Conservation (phyloP, 2,797 vertebrate genomes). For the Pipistrellus kuhlii region DNA sequence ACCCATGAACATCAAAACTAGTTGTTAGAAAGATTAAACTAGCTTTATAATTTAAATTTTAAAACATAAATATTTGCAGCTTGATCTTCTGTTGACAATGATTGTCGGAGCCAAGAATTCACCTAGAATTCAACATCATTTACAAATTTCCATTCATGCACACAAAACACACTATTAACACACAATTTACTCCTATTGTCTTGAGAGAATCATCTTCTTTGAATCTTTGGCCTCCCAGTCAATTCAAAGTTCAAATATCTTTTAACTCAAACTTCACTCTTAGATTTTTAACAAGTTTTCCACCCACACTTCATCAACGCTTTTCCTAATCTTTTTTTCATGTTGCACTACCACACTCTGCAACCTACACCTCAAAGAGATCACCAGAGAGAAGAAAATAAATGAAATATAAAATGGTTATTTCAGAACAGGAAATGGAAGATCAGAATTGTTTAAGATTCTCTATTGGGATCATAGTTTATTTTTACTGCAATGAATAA, state of each 20-base stretch:
- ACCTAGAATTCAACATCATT: constrained; percentile 86
- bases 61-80: constrained; percentile 90
- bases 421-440: constrained; percentile 49
- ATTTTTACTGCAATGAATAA: constrained; percentile 45
- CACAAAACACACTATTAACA: constrained; percentile 83
- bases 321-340: constrained; percentile 51
- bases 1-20: constrained; percentile 84
- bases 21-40: constrained; percentile 83
- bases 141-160: constrained; percentile 81
- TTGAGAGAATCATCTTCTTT: constrained; percentile 83
- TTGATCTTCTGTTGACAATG: constrained; percentile 89
- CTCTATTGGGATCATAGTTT: constrained; percentile 24
- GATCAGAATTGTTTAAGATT: constrained; percentile 50
- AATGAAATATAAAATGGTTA: constrained; percentile 44
- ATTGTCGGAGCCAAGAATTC: constrained; percentile 88
- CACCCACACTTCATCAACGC: constrained; percentile 61
- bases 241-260: constrained; percentile 71
- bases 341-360: constrained; percentile 62
- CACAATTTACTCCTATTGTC: constrained; percentile 82
- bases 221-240: constrained; percentile 89
- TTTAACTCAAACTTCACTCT: constrained; percentile 68
- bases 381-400: constrained; percentile 27
- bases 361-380: constrained; percentile 64
- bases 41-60: constrained; percentile 86
- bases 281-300: constrained; percentile 60